Base-by-base conservation (phyloP, 2,797 vertebrate genomes). In the Chaunax sp. region DNA sequence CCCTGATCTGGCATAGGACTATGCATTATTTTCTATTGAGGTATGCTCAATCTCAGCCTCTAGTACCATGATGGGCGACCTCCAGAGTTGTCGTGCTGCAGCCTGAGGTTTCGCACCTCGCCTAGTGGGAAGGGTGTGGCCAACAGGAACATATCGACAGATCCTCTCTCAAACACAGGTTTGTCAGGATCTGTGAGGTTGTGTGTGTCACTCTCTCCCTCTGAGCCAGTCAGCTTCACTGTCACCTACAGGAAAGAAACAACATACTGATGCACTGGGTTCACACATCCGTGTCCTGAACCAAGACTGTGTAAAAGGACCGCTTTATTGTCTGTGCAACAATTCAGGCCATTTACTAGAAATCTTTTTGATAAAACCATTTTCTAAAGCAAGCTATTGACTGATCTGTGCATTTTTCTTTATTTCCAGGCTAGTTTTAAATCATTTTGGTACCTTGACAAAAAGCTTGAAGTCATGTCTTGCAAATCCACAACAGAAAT, bases 31-130 rank as follows among this genome's bases (percentile, higher is more conserved):
- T 23, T 37, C 25, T 33, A 2, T 1, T 52, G 12, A 74, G 9
- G 9, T 35, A 5, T 45, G 11, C 30, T 37, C n/a, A 10, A 5
- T 18, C 12, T 67, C 19, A 20, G 37, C 18, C 10, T 59, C 10
- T 44, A 3, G 28, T 84, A 95, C 93, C 95, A 95, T 37, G 93
- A 90, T 25, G 95, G 94, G 22, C 75, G 88, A 40, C 83, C 49
- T 4, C 95, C 95, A 0, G 92, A 89, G 81, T 94, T 93, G 82
- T 96, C 92, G 1, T 96, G 96, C 88, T 93, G 95, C 58, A 97
- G 86, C 6, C 87, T 78, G 33, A 96, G 63, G 78, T 86, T 90
- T 30, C 83, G 92, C 25, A 96, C 65, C 2, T 96, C 91, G 3
- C 95, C 95, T 6, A 96, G 87, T 7, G 91, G 89, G 82, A 89